Base-by-base conservation (phyloP, 1,140 invertebrate genomes). In the Drosophila miranda region DNA sequence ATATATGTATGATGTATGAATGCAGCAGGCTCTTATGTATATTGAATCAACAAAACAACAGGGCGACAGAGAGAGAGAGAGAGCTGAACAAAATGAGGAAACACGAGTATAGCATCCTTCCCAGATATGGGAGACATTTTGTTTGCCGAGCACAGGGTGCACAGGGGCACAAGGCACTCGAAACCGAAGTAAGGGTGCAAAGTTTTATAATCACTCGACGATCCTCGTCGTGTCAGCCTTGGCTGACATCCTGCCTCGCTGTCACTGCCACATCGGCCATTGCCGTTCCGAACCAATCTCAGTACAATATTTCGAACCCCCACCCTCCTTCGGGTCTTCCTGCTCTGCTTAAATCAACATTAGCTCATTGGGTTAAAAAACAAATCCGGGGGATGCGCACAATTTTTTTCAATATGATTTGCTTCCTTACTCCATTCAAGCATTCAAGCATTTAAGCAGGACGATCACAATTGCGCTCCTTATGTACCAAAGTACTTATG, bases 81-180 rank as follows among this genome's bases (percentile, higher is more conserved):
- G 9, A 26, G 52, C 34, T 42, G 30, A 50, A 34, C 64, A 58
- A 55, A 56, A 69, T 59, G 69, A 75, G 71, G 70, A 70, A 71
- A 55, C 46, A 38, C 34, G 34, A 38, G 34, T 38, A 59, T 80
- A 55, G 34, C 5, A 59, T 80, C 58, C 57, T 75, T 60, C 3
- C 34, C 42, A 44, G 66, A 55, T 50, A 80, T 75, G 76, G 71
- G 64, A 75, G 77, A 79, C 75, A 78, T 80, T 80, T 79, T 79
- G 70, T 79, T 62, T 57, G 38, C 64, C 23, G 54, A 49, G 56
- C 62, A 42, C 53, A 8, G 11, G 11, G 41, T 5, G 23, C 23
- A 34, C 11, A 8, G 49, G 45, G 64, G 62, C 38, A 68, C 52
- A 41, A 23, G 28, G 55, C 28, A 48, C 63, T 67, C 56, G 50